Base-by-base conservation (phyloP, 2,888 invertebrate species). In the Ctenicera cuprea region DNA sequence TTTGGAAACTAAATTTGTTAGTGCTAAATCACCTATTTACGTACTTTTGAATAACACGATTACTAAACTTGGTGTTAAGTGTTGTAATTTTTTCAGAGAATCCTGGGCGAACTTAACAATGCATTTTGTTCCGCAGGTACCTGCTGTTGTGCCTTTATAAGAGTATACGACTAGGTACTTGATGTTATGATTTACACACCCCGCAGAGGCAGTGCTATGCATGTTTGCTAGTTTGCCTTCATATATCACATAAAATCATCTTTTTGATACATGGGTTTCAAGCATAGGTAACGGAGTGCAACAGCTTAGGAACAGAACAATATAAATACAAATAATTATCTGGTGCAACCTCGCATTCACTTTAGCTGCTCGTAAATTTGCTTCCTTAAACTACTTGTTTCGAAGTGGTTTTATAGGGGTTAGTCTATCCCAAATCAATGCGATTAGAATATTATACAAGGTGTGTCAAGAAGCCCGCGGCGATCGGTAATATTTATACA, bases 321-420 rank as follows among this genome's bases (percentile, higher is more conserved):
- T 78, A 73, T n/a, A n/a, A 78, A 78, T 74, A 78, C 73, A 73
- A 73, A 77, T 71, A 75, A 71, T 77, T 73, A 73, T 75, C 73
- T 76, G 77, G 76, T 73, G 76, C 77, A 71, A 77, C 77, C 59
- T 74, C 75, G 76, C 75, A 73, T 75, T 77, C 76, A 76, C 77
- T 76, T 77, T 73, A 66, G 73, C 71, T 57, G 64, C 66, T 63
- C 73, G 65, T 77, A 76, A 76, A 76, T 76, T 68, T 73, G 73
- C 63, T 73, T 70, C 69, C 54, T 45, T 3, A 16, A 75, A 73
- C 76, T 68, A 78, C 75, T 76, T 75, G 76, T 78, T 70, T 77
- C 18, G 18, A 45, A 45, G 16, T 45, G 45, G 18, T 16, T 45
- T 3, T 7, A 45, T 45, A 45, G 45, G 45, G 45, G 45, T 16